A percentile compares a stretch with the other conserved stretches of the same genome.
Evolutionary conservation across 2,888 invertebrate genomes (phyloP).

Genomic region (Chydorus sphaericus): DNA sequence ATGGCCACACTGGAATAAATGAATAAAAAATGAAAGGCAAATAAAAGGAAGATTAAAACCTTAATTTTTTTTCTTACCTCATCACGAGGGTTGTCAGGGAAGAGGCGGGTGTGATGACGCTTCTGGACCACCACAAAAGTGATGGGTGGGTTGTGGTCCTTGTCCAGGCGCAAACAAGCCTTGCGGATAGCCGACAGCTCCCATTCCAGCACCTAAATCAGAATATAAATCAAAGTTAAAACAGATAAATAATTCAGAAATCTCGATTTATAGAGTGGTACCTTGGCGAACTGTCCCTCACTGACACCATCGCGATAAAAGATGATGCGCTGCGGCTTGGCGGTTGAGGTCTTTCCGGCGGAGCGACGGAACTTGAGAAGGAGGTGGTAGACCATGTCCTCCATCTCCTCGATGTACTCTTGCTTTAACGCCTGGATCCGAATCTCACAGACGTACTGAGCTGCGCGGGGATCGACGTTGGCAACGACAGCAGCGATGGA

Average conservation of each 20-base stretch:
- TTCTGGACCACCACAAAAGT: conserved; percentile 92
- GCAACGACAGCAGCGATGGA: conserved; percentile 53
- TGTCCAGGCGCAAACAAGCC: conserved; percentile 46
- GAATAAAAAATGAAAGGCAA: not conserved
- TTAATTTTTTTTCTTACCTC: too few relatives aligned
- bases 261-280: too few relatives aligned
- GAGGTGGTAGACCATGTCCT: conserved; percentile 49
- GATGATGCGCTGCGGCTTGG: conserved; percentile 46
- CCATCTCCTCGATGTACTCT: conserved; percentile 61
- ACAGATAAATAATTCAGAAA: too few relatives aligned
- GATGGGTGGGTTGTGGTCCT: conserved; percentile 53
- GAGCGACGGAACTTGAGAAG: conserved; percentile 39
- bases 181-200: conserved; percentile 52
- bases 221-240: too few relatives aligned
- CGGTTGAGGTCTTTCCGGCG: conserved; percentile 26
- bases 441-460: conserved; percentile 56
- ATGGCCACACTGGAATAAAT: conserved; percentile 31
- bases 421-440: conserved; percentile 55
- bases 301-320: conserved; percentile 71
- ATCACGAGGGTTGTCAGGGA: conserved; percentile 34
- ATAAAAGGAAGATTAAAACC: too few relatives aligned
- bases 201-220: conserved; percentile 40
- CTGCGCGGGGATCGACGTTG: conserved; percentile 49
- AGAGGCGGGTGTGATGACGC: conserved; percentile 73
- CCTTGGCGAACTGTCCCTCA: conserved; percentile 62